A percentile compares a stretch with the other conserved stretches of the same genome.
Conservation (phyloP, 2,113 vertebrate genomes). For the Forbesichthys papilliferus region DNA sequence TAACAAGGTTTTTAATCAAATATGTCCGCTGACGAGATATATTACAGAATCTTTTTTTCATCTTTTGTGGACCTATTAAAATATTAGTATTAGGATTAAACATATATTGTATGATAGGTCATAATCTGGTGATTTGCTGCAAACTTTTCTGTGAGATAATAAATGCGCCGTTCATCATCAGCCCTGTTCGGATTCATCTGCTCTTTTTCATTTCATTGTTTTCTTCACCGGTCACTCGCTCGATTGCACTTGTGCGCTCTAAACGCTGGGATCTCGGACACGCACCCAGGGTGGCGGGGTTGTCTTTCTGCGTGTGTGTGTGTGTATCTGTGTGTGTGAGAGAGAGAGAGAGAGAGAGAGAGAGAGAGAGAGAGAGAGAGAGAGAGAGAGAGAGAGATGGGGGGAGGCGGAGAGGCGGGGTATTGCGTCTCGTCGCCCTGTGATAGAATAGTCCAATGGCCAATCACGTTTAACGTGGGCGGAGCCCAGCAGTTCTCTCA, state of each 20-base stretch:
- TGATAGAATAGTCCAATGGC: slow-evolving; percentile 75
- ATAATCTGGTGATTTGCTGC: no score
- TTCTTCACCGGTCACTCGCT: no score
- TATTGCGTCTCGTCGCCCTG: slow-evolving; percentile 27
- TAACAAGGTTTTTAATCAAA: slow-evolving; percentile 8
- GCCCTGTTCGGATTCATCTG: no score
- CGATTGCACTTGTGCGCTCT: no score
- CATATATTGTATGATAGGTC: no score
- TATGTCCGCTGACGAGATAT: slow-evolving; percentile 1
- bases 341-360: slow-evolving; percentile 14
- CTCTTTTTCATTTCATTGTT: no score
- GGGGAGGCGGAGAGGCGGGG: slow-evolving; percentile 44
- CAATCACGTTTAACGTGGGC: slow-evolving; percentile 75
- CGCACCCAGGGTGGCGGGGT: neutral
- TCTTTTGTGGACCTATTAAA: no score
- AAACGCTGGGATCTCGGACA: no score
- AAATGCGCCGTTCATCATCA: no score
- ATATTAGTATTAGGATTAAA: no score
- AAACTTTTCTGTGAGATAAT: no score
- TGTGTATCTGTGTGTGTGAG: neutral
- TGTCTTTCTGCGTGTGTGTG: no score
- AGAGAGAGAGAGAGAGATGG: slow-evolving; percentile 15
- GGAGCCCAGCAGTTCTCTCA: slow-evolving; percentile 72
- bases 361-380: slow-evolving; percentile 5
- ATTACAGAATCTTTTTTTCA: slow-evolving; percentile 2